A percentile compares a stretch with the other conserved stretches of the same genome.
phyloP scores from a whole-genome alignment of 2,113 vertebrate genomes.

The Gavialis gangeticus region DNA sequence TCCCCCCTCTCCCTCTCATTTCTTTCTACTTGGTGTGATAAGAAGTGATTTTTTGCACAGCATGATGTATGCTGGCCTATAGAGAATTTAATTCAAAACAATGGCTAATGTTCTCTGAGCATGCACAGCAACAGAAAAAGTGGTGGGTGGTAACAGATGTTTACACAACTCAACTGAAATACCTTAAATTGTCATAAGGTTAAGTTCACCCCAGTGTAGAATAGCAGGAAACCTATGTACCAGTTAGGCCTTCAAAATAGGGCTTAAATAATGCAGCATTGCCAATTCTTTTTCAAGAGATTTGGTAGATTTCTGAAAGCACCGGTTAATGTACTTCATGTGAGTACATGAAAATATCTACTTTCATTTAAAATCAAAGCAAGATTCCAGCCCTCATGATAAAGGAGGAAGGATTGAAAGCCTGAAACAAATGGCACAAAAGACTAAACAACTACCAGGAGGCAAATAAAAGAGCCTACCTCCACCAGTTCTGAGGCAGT shows the following conservation, averaged over 20 bases:
- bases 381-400: neutral
- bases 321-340: neutral
- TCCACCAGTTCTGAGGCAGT: neutral
- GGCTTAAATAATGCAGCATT: rapidly evolving
- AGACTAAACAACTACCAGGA: neutral
- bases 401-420: neutral
- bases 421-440: neutral
- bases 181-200: neutral
- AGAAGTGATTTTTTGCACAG: neutral
- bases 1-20: too few species aligned
- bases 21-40: neutral
- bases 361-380: neutral
- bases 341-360: neutral
- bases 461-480: neutral
- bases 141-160: neutral
- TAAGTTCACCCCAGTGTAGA: neutral
- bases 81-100: neutral
- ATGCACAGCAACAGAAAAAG: neutral
- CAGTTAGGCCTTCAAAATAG: neutral
- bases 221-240: neutral
- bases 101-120: neutral
- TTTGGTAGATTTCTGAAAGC: neutral
- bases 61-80: neutral
- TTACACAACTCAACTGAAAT: neutral
- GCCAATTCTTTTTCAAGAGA: neutral